These are phyloP conservation scores for Dryomyza anilis DNA, from an alignment of 2,888 invertebrate genomes.

Conservation along the genomic window DNA sequence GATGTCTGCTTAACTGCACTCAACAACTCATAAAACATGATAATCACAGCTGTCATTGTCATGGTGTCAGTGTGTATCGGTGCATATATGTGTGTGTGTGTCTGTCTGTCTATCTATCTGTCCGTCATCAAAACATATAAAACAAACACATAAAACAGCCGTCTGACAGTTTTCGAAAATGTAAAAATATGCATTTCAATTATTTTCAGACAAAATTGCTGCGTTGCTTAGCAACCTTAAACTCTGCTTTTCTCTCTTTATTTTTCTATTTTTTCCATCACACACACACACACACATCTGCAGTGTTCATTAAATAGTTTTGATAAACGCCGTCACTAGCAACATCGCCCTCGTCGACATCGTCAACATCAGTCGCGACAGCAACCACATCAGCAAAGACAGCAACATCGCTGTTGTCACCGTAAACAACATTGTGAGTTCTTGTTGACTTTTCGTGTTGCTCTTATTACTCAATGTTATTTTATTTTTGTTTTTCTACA, in stretches of 20 bases:
- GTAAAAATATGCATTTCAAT: conserved; percentile 9
- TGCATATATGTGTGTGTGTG: not conserved
- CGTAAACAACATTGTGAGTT: not conserved
- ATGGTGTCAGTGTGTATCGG: not conserved
- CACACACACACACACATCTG: not conserved
- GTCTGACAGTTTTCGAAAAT: not conserved
- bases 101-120: not conserved
- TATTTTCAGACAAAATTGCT: not conserved
- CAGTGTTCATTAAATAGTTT: conserved; percentile 7
- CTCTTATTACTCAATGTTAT: not conserved
- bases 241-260: too few species aligned
- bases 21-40: conserved; percentile 38
- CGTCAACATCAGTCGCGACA: conserved; percentile 5
- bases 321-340: not conserved
- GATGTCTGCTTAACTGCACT: conserved; percentile 13
- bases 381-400: not conserved
- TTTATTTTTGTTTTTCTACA: not conserved
- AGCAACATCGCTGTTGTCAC: not conserved
- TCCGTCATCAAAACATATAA: not conserved
- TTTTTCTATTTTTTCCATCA: not conserved
- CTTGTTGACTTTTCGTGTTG: not conserved
- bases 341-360: not conserved
- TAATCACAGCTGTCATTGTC: conserved; percentile 27
- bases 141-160: not conserved
- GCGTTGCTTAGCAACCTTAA: not conserved